Percentiles rank a stretch among this genome's conserved stretches.
Evolutionary conservation across 2,113 vertebrate genomes (phyloP).

Genomic region (Castor canadensis): DNA sequence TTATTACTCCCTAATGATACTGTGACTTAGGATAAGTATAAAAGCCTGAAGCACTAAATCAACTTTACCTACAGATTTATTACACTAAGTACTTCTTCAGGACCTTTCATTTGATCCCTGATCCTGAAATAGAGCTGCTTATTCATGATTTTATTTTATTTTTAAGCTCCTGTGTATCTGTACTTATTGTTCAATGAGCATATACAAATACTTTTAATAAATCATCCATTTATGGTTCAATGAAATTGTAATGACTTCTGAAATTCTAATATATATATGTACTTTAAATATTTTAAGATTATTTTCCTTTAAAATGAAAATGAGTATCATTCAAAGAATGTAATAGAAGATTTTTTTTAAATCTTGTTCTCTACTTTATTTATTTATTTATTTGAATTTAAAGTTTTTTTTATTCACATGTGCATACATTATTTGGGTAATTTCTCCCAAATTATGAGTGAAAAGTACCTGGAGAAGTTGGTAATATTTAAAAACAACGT

Average conservation of each 20-base stretch:
- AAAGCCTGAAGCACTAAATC: neutral
- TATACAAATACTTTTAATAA: neutral
- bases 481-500: neutral
- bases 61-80: neutral
- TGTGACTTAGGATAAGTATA: neutral
- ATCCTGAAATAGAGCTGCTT: neutral
- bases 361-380: too few relatives aligned
- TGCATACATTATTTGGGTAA: too few relatives aligned
- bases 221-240: neutral
- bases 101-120: neutral
- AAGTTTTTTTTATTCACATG: too few relatives aligned
- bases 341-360: neutral
- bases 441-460: neutral
- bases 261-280: neutral
- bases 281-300: neutral
- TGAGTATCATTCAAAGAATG: neutral
- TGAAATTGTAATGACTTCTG: neutral
- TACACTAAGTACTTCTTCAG: neutral
- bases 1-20: neutral
- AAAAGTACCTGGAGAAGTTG: neutral
- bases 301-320: constrained; percentile 25
- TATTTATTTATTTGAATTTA: too few relatives aligned
- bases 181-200: neutral
- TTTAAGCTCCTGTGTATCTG: neutral
- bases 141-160: neutral